Base-by-base conservation (phyloP, 2,888 invertebrate genomes). In the Bembecia ichneumoniformis region DNA sequence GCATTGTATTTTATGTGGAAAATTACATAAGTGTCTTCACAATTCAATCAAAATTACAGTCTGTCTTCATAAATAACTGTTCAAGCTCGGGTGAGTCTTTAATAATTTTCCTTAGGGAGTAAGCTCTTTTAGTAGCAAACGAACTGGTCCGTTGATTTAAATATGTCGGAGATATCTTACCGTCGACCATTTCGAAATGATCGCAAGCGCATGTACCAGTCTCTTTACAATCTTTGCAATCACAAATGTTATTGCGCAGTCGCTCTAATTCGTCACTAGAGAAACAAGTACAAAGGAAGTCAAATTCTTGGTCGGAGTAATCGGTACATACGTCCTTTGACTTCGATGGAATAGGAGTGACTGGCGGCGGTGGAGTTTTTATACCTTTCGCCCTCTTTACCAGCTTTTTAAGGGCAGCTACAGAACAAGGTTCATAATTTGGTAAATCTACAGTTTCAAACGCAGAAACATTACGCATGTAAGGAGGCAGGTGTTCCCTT, bases 391-490 rank as follows among this genome's bases (percentile, higher is more conserved):
- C 69, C 34, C 61, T 62, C 46, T 61, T 67, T 2, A 82, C 77
- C 46, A 82, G 53, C 11, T 54, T 58, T 52, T 71, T 76, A 16
- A 84, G 55, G 43, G 60, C 63, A 11, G 53, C 51, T 0, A 75
- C 3, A 3, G 74, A 59, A 57, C 81, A 81, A 1, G 57, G 58
- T 57, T 79, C 71, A 57, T 86, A 86, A 52, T 78, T 61, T 0
- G 73, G 76, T 48, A 83, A 58, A 14, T 71, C 68, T 5, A 71
- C 64, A 7, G 61, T 50, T 2, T 71, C 71, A 53, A 59, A 84
- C 13, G 36, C 51, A 1, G 82, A 82, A 66, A 60, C 68, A 11
- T 64, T 74, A 51, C 60, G 67, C 84, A 84, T 84, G 51, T 84
- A 86, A 3, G 72, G 57, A 1, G 86, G 86, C 34, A 84, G 55